These are phyloP conservation scores for Platerodrilus igneus DNA, from an alignment of 2,888 invertebrate genomes.

Conservation along the genomic window DNA sequence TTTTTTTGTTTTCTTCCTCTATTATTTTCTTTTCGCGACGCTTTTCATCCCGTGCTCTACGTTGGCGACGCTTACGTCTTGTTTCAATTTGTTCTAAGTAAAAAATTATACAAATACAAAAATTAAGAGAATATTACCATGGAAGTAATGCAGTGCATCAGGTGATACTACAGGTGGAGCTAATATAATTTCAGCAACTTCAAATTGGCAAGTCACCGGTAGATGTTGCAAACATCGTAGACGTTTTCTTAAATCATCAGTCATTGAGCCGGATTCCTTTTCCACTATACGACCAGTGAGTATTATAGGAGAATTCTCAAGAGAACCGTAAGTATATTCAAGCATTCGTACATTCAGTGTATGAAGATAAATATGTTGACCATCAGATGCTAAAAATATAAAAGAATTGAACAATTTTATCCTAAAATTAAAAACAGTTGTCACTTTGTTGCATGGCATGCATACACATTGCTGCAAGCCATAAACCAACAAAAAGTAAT, in stretches of 20 bases:
- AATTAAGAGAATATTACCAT: slow-evolving; percentile 51
- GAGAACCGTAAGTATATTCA: slow-evolving; percentile 76
- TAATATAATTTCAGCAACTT: slow-evolving; percentile 83
- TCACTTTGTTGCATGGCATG: neutral
- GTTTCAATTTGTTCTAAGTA: slow-evolving; percentile 66
- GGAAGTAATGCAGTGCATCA: slow-evolving; percentile 64
- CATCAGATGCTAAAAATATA: slow-evolving; percentile 70
- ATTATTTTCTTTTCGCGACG: slow-evolving; percentile 73
- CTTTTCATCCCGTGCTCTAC: slow-evolving; percentile 71
- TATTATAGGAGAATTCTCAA: slow-evolving; percentile 70
- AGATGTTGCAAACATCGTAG: slow-evolving; percentile 78
- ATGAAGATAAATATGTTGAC: slow-evolving; percentile 89
- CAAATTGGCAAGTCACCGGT: slow-evolving; percentile 85
- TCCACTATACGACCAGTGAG: slow-evolving; percentile 80
- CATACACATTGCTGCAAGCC: slow-evolving; percentile 1
- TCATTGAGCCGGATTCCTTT: slow-evolving; percentile 80
- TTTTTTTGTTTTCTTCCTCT: slow-evolving; percentile 64
- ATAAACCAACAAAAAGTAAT: slow-evolving; percentile 13
- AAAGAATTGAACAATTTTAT: slow-evolving; percentile 30
- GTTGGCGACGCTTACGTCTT: slow-evolving; percentile 65
- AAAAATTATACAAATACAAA: slow-evolving; percentile 11
- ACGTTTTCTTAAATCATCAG: slow-evolving; percentile 71
- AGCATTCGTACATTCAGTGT: slow-evolving; percentile 87
- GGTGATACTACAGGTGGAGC: slow-evolving; percentile 65
- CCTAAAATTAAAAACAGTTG: slow-evolving; percentile 3